Percentiles rank a stretch among this genome's conserved stretches.
phyloP scores from a whole-genome alignment of 2,113 vertebrate species.

The Halichoeres trimaculatus region DNA sequence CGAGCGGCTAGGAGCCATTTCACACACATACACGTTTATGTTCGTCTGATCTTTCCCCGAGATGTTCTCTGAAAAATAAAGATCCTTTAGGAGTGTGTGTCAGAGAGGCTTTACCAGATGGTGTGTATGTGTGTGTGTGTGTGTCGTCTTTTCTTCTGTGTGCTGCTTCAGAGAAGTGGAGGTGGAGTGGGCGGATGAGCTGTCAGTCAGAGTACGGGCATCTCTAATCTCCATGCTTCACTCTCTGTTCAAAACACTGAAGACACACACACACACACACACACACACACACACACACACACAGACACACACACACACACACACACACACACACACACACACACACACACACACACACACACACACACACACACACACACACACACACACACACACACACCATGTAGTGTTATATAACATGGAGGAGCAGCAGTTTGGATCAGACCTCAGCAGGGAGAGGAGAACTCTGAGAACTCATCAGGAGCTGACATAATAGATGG shows the following conservation, averaged over 20 bases:
- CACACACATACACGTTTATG: constrained; percentile 39
- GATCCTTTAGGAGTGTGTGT: constrained; percentile 45
- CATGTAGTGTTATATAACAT: constrained; percentile 37
- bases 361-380: neutral
- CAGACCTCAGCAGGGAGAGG: constrained; percentile 13
- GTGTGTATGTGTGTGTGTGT: neutral
- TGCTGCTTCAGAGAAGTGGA: constrained; percentile 62
- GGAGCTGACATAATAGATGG: constrained; percentile 23
- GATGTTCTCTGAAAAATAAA: constrained; percentile 45
- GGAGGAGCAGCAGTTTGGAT: constrained; percentile 35
- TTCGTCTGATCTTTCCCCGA: constrained; percentile 35
- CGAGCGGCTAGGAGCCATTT: constrained; percentile 40
- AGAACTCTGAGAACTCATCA: neutral
- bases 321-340: neutral
- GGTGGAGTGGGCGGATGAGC: constrained; percentile 71
- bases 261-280: too few species aligned
- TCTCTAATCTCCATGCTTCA: constrained; percentile 65
- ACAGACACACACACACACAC: neutral
- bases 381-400: neutral
- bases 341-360: too few species aligned
- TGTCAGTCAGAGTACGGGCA: constrained; percentile 55
- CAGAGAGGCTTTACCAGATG: constrained; percentile 68
- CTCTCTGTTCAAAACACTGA: constrained; percentile 25
- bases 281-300: neutral
- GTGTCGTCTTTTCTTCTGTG: constrained; percentile 33